These are phyloP conservation scores for Luidia sarsii DNA, from an alignment of 53 echinoderm and acorn worm species.

Conservation along the genomic window DNA sequence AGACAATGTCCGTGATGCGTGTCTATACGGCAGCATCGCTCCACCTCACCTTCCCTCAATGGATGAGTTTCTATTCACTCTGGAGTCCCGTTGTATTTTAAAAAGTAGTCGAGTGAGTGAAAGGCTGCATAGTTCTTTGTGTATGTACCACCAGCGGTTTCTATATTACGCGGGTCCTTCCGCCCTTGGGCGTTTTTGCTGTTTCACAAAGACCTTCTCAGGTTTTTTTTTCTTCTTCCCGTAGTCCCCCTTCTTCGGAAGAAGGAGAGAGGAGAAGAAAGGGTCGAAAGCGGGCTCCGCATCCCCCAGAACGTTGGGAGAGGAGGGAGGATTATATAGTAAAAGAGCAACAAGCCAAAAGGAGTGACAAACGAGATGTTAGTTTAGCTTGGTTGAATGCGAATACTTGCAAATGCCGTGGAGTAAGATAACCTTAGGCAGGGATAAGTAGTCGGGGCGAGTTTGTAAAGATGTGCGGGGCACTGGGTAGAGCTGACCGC, in stretches of 20 bases:
- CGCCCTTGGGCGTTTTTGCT: constrained; percentile 1
- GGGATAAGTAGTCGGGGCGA: constrained; percentile 29
- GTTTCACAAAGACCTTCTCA: background rate
- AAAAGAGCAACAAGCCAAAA: constrained; percentile 59
- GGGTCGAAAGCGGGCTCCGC: no score
- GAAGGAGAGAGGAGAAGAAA: no score
- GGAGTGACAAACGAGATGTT: constrained; percentile 22
- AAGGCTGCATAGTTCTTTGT: constrained; percentile 20
- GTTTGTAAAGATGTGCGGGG: background rate
- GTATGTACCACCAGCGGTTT: background rate
- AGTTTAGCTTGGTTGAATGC: constrained; percentile 50
- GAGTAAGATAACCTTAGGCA: constrained; percentile 22
- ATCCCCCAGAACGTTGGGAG: background rate
- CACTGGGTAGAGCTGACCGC: background rate
- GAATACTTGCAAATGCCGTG: constrained; percentile 32
- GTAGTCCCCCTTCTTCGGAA: background rate
- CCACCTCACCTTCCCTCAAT: no score
- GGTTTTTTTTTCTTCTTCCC: no score
- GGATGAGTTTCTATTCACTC: constrained; percentile 2
- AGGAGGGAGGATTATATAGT: constrained; percentile 18
- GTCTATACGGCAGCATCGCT: no score
- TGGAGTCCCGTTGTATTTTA: constrained; percentile 33
- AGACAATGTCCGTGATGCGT: background rate
- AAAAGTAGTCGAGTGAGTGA: background rate
- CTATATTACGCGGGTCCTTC: background rate